Evolutionary conservation across 2,888 invertebrate genomes (phyloP).

Genomic region (Eupsilia transversa): DNA sequence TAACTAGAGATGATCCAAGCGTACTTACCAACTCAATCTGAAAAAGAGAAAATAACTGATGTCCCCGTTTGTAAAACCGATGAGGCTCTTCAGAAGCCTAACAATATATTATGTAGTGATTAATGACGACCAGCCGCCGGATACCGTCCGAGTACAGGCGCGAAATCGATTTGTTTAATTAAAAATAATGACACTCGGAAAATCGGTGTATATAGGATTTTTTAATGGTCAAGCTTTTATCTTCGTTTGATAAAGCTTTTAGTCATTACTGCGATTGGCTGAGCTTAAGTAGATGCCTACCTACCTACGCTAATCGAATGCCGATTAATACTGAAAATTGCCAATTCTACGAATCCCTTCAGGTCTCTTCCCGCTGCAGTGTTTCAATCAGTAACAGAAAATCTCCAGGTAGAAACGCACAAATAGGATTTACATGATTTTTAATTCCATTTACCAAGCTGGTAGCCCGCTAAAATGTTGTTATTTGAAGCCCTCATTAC

Average conservation of each 20-base stretch:
- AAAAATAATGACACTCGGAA: conserved; percentile 72
- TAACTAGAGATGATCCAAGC: conserved; percentile 21
- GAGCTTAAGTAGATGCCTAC: neutral
- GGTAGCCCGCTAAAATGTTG: conserved; percentile 19
- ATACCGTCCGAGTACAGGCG: conserved; percentile 65
- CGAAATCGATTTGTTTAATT: conserved; percentile 76
- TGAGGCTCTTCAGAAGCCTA: conserved; percentile 58
- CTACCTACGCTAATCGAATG: neutral
- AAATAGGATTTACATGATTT: neutral
- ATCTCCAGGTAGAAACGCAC: neutral
- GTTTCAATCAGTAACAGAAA: conserved; percentile 10
- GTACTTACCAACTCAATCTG: conserved; percentile 50
- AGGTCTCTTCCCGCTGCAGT: neutral
- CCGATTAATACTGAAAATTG: neutral
- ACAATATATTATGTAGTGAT: conserved; percentile 71
- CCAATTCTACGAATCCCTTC: neutral
- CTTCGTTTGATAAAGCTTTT: neutral
- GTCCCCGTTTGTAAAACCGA: conserved; percentile 58
- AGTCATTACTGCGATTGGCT: neutral
- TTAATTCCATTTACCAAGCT: conserved; percentile 23
- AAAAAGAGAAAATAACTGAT: conserved; percentile 64
- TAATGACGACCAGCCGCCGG: conserved; percentile 71
- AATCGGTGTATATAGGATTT: conserved; percentile 13
- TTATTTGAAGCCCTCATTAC: conserved; percentile 32
- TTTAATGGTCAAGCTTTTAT: conserved; percentile 26